phyloP scores from a whole-genome alignment of 2,888 invertebrate species.

The Sarcophaga variegata region DNA sequence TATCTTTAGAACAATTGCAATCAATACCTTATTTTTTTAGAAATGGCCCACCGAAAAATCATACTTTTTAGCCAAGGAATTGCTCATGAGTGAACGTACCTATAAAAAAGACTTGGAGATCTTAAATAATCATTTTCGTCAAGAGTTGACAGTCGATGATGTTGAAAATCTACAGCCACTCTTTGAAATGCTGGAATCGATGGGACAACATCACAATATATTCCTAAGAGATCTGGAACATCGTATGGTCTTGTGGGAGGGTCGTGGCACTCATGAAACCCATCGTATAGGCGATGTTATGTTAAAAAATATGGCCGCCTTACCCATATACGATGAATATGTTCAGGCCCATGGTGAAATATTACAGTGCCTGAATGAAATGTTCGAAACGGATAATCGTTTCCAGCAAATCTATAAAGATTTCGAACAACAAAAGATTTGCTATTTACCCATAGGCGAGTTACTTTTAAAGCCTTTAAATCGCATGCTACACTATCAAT shows the following conservation, averaged over 20 bases:
- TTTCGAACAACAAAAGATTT: slow-evolving; percentile 92
- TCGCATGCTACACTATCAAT: slow-evolving; percentile 91
- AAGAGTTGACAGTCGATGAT: slow-evolving; percentile 86
- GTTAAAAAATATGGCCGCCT: slow-evolving; percentile 85
- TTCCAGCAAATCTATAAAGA: slow-evolving; percentile 88
- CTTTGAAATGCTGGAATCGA: slow-evolving; percentile 88
- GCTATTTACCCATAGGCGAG: slow-evolving; percentile 92
- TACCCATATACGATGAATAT: slow-evolving; percentile 88
- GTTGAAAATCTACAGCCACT: slow-evolving; percentile 83
- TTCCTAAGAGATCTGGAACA: slow-evolving; percentile 91
- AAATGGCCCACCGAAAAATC: slow-evolving; percentile 87
- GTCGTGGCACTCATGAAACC: slow-evolving; percentile 83
- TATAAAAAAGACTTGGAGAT: slow-evolving; percentile 97
- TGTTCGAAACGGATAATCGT: slow-evolving; percentile 86
- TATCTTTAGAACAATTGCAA: background rate
- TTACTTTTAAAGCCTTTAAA: slow-evolving; percentile 92
- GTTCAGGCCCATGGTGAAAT: slow-evolving; percentile 89
- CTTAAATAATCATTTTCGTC: slow-evolving; percentile 90
- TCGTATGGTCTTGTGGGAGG: slow-evolving; percentile 89
- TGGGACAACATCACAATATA: slow-evolving; percentile 91
- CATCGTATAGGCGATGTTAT: slow-evolving; percentile 90
- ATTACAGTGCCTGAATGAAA: slow-evolving; percentile 90
- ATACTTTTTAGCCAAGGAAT: slow-evolving; percentile 94
- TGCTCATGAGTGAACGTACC: slow-evolving; percentile 97
- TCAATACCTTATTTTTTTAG: slow-evolving; percentile 75